Evolutionary conservation across 2,888 invertebrate species (phyloP).

Genomic region (Melikaiella ostensackeni): DNA sequence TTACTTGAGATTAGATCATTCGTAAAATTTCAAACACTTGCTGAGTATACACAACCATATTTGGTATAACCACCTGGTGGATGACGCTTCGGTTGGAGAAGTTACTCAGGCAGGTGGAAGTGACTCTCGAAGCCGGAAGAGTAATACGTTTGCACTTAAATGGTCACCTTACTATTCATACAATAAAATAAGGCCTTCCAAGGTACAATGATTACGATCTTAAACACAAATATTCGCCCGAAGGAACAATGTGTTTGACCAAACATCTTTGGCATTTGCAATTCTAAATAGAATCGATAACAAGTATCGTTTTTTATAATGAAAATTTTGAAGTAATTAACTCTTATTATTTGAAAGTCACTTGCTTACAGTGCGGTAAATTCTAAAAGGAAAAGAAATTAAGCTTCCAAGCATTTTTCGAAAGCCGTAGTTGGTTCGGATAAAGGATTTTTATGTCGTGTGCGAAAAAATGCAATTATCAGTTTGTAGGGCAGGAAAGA

Average conservation of each 20-base stretch:
- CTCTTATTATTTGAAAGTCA: not conserved
- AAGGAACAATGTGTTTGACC: slow-evolving; percentile 30
- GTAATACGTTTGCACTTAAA: slow-evolving; percentile 20
- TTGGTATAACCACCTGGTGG: slow-evolving; percentile 21
- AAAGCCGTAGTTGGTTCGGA: slow-evolving; percentile 2
- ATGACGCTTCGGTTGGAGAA: slow-evolving; percentile 12
- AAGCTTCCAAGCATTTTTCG: slow-evolving; percentile 29
- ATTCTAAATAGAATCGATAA: slow-evolving; percentile 25
- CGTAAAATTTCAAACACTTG: not conserved
- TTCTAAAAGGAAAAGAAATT: slow-evolving; percentile 1
- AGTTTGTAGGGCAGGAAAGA: slow-evolving; percentile 16
- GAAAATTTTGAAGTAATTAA: slow-evolving; percentile 13
- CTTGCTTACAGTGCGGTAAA: not conserved
- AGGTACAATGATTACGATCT: slow-evolving; percentile 28
- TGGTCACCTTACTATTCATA: slow-evolving; percentile 29
- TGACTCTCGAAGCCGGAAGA: slow-evolving; percentile 8
- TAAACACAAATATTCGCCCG: slow-evolving; percentile 12
- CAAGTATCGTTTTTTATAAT: not conserved
- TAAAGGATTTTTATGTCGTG: slow-evolving; percentile 31
- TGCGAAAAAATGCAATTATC: slow-evolving; percentile 33
- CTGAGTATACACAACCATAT: not conserved
- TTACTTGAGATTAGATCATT: not conserved
- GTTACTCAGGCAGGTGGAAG: slow-evolving; percentile 31
- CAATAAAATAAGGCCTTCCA: slow-evolving; percentile 20
- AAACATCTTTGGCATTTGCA: slow-evolving; percentile 36